Conservation (phyloP, 1,140 invertebrate species). For the Pseudachorutes palmiensis region DNA sequence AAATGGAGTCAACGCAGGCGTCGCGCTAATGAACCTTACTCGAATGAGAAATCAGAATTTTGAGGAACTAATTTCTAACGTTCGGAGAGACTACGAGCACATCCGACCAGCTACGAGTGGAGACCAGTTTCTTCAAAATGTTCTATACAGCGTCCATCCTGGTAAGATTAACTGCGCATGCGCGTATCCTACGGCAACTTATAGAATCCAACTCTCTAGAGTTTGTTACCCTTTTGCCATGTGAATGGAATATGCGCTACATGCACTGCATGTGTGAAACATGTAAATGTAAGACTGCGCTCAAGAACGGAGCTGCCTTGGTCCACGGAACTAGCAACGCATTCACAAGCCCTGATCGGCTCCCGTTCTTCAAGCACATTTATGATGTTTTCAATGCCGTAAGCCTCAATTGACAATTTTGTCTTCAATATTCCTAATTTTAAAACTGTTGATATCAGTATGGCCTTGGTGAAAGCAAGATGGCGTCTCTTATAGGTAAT, state of each 20-base stretch:
- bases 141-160: background rate
- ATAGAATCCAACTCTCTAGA: background rate
- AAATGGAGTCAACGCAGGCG: background rate
- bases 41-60: background rate
- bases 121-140: slow-evolving; percentile 11
- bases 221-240: background rate
- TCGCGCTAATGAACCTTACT: slow-evolving; percentile 11
- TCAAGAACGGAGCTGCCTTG: background rate
- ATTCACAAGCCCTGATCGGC: background rate
- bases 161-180: background rate
- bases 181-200: background rate
- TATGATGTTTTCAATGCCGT: background rate
- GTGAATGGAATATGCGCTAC: background rate
- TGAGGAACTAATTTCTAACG: background rate
- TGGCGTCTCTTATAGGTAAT: too few species aligned
- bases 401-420: too few species aligned
- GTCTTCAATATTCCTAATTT: too few species aligned
- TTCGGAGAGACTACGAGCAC: background rate
- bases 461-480: too few species aligned
- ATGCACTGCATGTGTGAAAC: background rate
- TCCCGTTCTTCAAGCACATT: background rate
- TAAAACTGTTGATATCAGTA: too few species aligned
- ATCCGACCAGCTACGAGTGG: background rate
- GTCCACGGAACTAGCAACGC: background rate
- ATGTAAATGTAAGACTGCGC: background rate